phyloP scores from a whole-genome alignment of 2,113 vertebrate genomes.

The Sphyrna mokarran region DNA sequence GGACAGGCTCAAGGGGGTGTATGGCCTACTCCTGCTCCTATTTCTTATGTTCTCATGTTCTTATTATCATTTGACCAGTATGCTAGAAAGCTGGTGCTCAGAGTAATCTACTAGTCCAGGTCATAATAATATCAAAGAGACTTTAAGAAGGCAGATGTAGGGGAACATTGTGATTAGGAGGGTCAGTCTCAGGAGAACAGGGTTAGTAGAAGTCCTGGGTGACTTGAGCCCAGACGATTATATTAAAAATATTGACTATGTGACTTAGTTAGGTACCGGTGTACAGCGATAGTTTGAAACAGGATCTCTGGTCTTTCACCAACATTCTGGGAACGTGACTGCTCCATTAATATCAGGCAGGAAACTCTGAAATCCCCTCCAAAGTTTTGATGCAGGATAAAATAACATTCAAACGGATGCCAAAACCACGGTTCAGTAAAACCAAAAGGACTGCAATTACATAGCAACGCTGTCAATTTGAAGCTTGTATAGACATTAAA shows the following conservation, averaged over 20 bases:
- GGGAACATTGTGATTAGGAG: no score
- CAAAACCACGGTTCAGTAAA: not conserved
- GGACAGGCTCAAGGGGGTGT: no score
- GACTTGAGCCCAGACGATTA: not conserved
- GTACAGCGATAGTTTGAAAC: not conserved
- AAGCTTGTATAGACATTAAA: not conserved
- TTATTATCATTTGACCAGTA: no score
- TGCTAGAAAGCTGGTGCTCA: not conserved
- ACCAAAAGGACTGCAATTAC: not conserved
- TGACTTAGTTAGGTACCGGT: not conserved
- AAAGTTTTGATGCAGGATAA: not conserved
- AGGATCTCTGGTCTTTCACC: not conserved
- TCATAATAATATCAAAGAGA: not conserved
- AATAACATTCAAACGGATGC: not conserved
- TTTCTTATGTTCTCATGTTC: no score
- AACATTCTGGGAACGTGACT: not conserved
- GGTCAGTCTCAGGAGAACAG: no score
- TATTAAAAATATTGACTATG: not conserved
- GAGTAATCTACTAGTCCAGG: not conserved
- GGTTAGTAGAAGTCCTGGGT: not conserved
- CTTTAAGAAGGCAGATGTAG: not conserved
- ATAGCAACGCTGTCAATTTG: not conserved
- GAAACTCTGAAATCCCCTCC: not conserved
- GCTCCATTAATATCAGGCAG: not conserved
- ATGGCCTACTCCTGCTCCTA: no score